phyloP scores from a whole-genome alignment of 2,797 vertebrate genomes.

The Macrochelys suwanniensis region DNA sequence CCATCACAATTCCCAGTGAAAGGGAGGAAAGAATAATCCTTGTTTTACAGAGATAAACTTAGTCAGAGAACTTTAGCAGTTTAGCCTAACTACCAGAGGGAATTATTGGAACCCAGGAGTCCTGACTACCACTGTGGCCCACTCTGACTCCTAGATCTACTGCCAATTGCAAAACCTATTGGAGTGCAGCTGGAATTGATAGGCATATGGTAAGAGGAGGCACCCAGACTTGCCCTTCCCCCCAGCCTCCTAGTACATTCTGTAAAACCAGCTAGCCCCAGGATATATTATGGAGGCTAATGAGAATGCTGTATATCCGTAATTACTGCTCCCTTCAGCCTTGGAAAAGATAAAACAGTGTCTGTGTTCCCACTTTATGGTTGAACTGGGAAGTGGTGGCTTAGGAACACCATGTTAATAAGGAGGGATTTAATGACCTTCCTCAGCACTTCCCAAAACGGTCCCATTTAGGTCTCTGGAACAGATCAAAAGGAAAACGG shows the following conservation, averaged over 20 bases:
- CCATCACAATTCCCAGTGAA: not conserved
- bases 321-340: not conserved
- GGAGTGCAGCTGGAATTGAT: not conserved
- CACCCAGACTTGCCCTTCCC: not conserved
- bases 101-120: not conserved
- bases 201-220: not conserved
- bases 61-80: not conserved
- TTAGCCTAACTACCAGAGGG: not conserved
- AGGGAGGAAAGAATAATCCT: not conserved
- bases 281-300: not conserved
- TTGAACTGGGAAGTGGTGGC: not conserved
- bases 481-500: not conserved
- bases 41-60: not conserved
- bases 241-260: not conserved
- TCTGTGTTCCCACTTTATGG: not conserved
- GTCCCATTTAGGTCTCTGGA: not conserved
- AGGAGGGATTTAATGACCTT: not conserved
- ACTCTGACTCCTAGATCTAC: not conserved
- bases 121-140: not conserved
- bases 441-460: not conserved
- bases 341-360: not conserved
- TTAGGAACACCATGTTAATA: constrained; percentile 3
- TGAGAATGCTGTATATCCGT: not conserved
- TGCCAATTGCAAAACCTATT: not conserved
- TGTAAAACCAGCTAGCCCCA: not conserved